These are phyloP conservation scores for Tenebrio molitor DNA, from an alignment of 1,140 invertebrate genomes.

Conservation along the genomic window DNA sequence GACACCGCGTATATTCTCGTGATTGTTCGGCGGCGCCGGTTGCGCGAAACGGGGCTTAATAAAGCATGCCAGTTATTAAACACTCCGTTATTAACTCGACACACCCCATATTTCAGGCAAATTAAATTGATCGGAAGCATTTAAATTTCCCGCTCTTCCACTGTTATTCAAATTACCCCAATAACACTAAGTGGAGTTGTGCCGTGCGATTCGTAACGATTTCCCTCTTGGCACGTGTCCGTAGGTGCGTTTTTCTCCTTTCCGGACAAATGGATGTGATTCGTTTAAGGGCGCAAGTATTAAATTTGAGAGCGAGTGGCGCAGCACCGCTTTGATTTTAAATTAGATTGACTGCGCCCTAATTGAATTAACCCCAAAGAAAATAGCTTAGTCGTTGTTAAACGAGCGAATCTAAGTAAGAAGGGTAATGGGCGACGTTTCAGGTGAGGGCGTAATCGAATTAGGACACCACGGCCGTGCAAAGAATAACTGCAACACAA, in stretches of 20 bases:
- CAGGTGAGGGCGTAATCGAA: constrained; percentile 26
- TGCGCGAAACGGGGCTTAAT: constrained; percentile 15
- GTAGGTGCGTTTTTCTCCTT: not conserved
- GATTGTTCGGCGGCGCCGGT: no score
- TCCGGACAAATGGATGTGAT: not conserved
- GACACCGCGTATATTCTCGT: no score
- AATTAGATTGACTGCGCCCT: constrained; percentile 14
- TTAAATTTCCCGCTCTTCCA: constrained; percentile 33
- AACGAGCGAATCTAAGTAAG: constrained; percentile 13
- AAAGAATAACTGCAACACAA: constrained; percentile 6
- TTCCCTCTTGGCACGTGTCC: not conserved
- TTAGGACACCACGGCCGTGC: constrained; percentile 3
- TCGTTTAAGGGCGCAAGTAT: not conserved
- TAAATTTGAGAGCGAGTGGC: constrained; percentile 1
- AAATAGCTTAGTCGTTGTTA: constrained; percentile 18
- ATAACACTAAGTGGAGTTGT: not conserved
- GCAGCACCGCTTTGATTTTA: constrained; percentile 18
- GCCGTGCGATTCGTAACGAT: not conserved
- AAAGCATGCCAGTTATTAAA: constrained; percentile 23
- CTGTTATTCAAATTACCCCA: constrained; percentile 22
- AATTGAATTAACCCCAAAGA: constrained; percentile 34
- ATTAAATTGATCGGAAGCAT: constrained; percentile 35
- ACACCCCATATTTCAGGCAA: constrained; percentile 29
- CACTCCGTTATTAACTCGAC: constrained; percentile 15
- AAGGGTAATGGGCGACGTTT: constrained; percentile 24